These are phyloP conservation scores for Holacanthus passer DNA, from an alignment of 2,113 vertebrate species.

Conservation along the genomic window DNA sequence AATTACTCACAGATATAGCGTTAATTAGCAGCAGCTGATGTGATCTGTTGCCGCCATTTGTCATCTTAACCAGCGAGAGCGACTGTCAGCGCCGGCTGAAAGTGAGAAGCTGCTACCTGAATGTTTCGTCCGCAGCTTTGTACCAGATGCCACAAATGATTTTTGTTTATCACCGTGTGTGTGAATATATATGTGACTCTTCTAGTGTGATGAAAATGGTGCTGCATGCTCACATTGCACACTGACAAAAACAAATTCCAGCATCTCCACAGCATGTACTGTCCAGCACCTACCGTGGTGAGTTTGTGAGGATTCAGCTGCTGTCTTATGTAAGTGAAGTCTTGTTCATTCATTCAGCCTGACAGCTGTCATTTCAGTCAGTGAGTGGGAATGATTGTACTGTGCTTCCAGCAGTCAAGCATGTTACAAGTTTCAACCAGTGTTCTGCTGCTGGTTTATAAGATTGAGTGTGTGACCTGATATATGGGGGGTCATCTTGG, in stretches of 20 bases:
- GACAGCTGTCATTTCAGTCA: conserved; percentile 68
- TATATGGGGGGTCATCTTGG: conserved; percentile 37
- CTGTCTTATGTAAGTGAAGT: conserved; percentile 19
- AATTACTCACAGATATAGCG: neutral
- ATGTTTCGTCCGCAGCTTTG: neutral
- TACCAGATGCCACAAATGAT: neutral
- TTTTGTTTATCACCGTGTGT: neutral
- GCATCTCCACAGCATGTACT: neutral
- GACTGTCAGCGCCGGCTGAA: neutral
- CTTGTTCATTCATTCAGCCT: conserved; percentile 34
- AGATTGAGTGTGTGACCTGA: conserved; percentile 58
- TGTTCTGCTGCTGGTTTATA: conserved; percentile 44
- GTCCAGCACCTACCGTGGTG: neutral
- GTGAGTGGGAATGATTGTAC: conserved; percentile 41
- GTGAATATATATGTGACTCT: neutral
- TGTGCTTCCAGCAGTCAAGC: conserved; percentile 24
- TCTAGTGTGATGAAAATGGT: neutral
- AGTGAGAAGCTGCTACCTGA: neutral
- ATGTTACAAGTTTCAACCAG: conserved; percentile 32
- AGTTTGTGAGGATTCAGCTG: conserved; percentile 26
- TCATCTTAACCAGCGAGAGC: neutral
- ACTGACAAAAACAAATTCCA: conserved; percentile 17
- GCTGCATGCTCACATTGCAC: conserved; percentile 1
- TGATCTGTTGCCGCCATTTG: neutral
- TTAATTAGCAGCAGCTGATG: neutral